Percentiles rank a stretch among this genome's conserved stretches.
phyloP scores from a whole-genome alignment of 1,140 invertebrate species.

The Leptinotarsa undecemlineata region DNA sequence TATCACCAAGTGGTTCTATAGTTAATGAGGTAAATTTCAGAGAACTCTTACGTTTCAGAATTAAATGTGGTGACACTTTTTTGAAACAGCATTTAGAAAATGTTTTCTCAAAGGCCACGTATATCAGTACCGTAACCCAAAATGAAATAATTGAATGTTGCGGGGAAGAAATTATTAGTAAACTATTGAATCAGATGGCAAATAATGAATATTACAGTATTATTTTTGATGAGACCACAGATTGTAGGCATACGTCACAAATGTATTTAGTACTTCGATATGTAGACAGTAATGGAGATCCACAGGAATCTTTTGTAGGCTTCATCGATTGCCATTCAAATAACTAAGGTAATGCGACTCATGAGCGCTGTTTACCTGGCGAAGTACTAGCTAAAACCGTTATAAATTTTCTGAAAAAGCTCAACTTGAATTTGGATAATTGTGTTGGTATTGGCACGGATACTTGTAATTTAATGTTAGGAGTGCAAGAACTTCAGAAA shows the following conservation, averaged over 20 bases:
- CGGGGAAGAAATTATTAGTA: slow-evolving; percentile 23
- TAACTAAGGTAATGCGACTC: slow-evolving; percentile 16
- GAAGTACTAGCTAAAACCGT: slow-evolving; percentile 6
- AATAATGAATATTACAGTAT: slow-evolving; percentile 11
- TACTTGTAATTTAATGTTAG: slow-evolving; percentile 44
- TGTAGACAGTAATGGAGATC: slow-evolving; percentile 9
- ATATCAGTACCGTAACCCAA: slow-evolving; percentile 24
- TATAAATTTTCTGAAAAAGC: slow-evolving; percentile 27
- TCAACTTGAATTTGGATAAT: neutral
- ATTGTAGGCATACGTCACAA: slow-evolving; percentile 4
- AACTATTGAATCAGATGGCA: slow-evolving; percentile 13
- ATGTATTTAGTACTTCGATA: slow-evolving; percentile 14
- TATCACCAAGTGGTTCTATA: too few relatives aligned
- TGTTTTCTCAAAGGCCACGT: slow-evolving; percentile 15
- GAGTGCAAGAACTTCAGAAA: slow-evolving; percentile 35
- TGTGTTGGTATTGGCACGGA: slow-evolving; percentile 23
- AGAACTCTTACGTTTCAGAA: slow-evolving; percentile 18
- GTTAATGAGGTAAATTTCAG: slow-evolving; percentile 27
- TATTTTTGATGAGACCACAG: slow-evolving; percentile 25
- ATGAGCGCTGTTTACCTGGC: slow-evolving; percentile 12
- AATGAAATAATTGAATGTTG: slow-evolving; percentile 27
- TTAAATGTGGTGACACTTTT: slow-evolving; percentile 13
- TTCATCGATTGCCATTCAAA: slow-evolving; percentile 12
- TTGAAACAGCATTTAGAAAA: slow-evolving; percentile 24
- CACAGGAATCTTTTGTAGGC: slow-evolving; percentile 21